A percentile compares a stretch with the other conserved stretches of the same genome.
phyloP scores from a whole-genome alignment of 2,113 vertebrate genomes.

The Hippopotamus amphibius region DNA sequence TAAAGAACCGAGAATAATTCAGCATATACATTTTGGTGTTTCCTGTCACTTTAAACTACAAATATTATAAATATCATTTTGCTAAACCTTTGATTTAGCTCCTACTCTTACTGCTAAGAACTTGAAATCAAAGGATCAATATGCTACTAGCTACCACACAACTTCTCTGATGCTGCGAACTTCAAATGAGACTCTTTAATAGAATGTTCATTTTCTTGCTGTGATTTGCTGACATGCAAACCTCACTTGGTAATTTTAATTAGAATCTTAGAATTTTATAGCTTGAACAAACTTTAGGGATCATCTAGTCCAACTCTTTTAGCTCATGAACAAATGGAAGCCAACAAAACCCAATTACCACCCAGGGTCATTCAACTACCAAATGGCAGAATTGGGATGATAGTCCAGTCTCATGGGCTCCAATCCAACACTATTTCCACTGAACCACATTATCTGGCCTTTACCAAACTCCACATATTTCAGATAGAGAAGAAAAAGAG shows the following conservation, averaged over 20 bases:
- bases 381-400: constrained; percentile 10
- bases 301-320: constrained; percentile 33
- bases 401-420: neutral
- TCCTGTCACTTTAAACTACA: neutral
- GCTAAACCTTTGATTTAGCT: neutral
- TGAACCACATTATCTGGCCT: neutral
- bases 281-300: constrained; percentile 54
- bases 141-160: neutral
- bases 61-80: neutral
- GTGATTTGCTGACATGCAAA: constrained; percentile 13
- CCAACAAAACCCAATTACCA: constrained; percentile 39
- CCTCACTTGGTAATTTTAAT: constrained; percentile 55
- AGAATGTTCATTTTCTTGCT: neutral
- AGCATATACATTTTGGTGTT: neutral
- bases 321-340: constrained; percentile 48
- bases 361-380: constrained; percentile 16
- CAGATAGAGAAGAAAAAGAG: neutral
- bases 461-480: constrained; percentile 26
- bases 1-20: neutral
- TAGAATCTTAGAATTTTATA: constrained; percentile 55
- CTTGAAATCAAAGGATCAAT: neutral
- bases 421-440: neutral
- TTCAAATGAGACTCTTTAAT: neutral
- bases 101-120: neutral
- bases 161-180: neutral